Evolutionary conservation across 2,797 vertebrate genomes (phyloP), one percentile per base, ranked within the genome.

Genomic region (Glossophaga mutica): DNA sequence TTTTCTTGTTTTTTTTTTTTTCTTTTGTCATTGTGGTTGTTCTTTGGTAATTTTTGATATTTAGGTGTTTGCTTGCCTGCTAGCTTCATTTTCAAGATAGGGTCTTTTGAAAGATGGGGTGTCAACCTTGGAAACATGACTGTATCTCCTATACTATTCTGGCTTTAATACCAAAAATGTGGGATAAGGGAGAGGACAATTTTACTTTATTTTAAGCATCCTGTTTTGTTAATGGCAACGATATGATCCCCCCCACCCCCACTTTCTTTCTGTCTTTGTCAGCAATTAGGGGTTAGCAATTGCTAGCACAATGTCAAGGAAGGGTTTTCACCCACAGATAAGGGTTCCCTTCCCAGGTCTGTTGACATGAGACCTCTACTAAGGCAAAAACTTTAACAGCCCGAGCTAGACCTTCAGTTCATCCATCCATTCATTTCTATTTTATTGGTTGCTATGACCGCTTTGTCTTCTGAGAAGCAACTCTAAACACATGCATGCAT

Each of bases 11-110:
- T 59, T 48, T 74, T 12, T 18, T 10, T 12, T 12, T 15, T 82
- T 32, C 19, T 48, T 55, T 50, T 22, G 29, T 96, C 97, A 5
- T 87, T 95, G 96, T 96, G 96, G 95, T 97, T 97, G 98, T 97
- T 98, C 98, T 98, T 99, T 98, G 98, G 98, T 98, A 97, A 98
- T 98, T 96, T 97, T 95, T 0, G 26, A 92, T 86, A 91, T 74
- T 90, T 94, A 94, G 81, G 92, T 96, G 91, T 97, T 96, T 88
- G 77, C 67, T 96, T 97, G 97, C 93, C 94, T 96, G 90, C 81
- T 93, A 87, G 70, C 76, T 97, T 98, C 84, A 91, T 97, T 98
- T 98, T 96, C 96, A 98, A 98, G 97, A 98, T 78, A 96, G 87
- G 96, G 55, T 93, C 95, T 96, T 98, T 89, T 86, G 26, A 96